phyloP scores from a whole-genome alignment of 2,888 invertebrate genomes.

The Drosophila falleni region DNA sequence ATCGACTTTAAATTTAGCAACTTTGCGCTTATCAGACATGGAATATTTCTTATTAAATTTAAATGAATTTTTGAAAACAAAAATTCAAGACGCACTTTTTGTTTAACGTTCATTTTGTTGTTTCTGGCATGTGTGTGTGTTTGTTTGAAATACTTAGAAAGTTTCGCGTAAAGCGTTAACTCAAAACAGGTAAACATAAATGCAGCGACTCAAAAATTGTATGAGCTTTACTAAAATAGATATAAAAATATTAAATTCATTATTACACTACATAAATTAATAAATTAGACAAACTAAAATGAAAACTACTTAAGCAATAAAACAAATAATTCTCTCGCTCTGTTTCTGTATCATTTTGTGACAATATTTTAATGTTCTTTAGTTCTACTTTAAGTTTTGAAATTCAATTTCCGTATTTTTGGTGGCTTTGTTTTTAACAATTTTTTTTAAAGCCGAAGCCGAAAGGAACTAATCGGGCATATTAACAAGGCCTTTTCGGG shows the following conservation, averaged over 20 bases:
- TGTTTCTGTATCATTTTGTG: constrained; percentile 49
- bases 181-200: constrained; percentile 59
- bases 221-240: constrained; percentile 23
- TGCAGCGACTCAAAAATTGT: constrained; percentile 54
- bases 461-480: constrained; percentile 41
- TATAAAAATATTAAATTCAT: constrained; percentile 48
- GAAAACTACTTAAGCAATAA: constrained; percentile 44
- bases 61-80: constrained; percentile 80
- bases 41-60: constrained; percentile 22
- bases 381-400: constrained; percentile 34
- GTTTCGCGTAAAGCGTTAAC: constrained; percentile 39
- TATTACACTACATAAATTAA: constrained; percentile 22
- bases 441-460: constrained; percentile 17
- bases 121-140: constrained; percentile 30
- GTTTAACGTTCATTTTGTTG: constrained; percentile 1
- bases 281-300: constrained; percentile 38
- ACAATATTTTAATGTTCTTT: constrained; percentile 50
- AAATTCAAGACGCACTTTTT: constrained; percentile 67
- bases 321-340: constrained; percentile 43
- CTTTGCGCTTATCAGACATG: constrained; percentile 63
- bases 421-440: constrained; percentile 44
- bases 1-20: constrained; percentile 30
- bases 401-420: constrained; percentile 69
- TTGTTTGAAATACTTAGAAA: constrained; percentile 60
- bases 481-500: constrained; percentile 18